Percentiles rank a stretch among this genome's conserved stretches.
These are phyloP conservation scores for Argynnis bischoffii DNA, from an alignment of 2,888 invertebrate genomes.

Conservation along the genomic window DNA sequence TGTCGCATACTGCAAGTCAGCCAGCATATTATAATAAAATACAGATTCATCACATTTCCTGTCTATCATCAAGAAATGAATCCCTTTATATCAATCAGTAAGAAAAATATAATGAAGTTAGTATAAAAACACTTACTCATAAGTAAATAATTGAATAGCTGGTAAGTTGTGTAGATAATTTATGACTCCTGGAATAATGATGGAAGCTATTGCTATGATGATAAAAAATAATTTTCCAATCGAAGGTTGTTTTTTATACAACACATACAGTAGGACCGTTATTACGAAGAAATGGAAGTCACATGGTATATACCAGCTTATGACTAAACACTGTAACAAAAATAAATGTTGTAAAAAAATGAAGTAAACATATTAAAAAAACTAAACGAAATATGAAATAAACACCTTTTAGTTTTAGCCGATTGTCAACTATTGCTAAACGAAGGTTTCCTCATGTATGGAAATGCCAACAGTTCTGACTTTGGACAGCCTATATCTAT, in stretches of 20 bases:
- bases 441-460: too few species aligned
- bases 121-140: slow-evolving; percentile 66
- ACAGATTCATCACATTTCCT: too few species aligned
- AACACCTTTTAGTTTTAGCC: too few species aligned
- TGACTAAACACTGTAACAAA: slow-evolving; percentile 83
- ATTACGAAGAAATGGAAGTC: slow-evolving; percentile 87
- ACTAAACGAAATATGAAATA: too few species aligned
- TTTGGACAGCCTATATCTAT: too few species aligned
- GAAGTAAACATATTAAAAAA: background rate
- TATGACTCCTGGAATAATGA: slow-evolving; percentile 77
- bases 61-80: too few species aligned
- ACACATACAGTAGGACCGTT: slow-evolving; percentile 71
- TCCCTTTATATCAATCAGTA: too few species aligned
- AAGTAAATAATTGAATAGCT: slow-evolving; percentile 81
- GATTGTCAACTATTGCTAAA: too few species aligned
- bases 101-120: background rate
- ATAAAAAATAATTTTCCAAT: slow-evolving; percentile 63
- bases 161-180: slow-evolving; percentile 75
- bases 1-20: too few species aligned
- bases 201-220: slow-evolving; percentile 61
- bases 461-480: too few species aligned
- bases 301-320: slow-evolving; percentile 87
- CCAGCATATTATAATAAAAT: too few species aligned
- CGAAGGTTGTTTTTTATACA: slow-evolving; percentile 65
- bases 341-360: background rate